Conservation (phyloP, 2,797 vertebrate species). For the Distichodus sexfasciatus region DNA sequence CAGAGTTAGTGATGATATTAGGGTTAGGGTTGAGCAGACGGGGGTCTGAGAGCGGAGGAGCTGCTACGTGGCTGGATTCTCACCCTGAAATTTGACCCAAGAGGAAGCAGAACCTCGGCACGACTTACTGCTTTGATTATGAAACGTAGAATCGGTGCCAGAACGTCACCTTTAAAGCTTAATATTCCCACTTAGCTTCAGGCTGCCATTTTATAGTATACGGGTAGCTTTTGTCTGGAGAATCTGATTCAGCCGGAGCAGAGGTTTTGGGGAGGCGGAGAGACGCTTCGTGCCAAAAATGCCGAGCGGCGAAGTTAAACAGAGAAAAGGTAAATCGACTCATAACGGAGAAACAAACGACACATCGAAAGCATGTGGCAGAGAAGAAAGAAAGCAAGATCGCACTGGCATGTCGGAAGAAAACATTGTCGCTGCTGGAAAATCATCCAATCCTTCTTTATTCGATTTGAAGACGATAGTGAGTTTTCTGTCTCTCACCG, state of each 20-base stretch:
- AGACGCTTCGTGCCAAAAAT: conserved; percentile 57
- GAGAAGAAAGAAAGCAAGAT: conserved; percentile 40
- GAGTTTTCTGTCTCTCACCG: conserved; percentile 61
- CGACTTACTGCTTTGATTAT: neutral
- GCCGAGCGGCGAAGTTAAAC: conserved; percentile 68
- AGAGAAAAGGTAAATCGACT: conserved; percentile 62
- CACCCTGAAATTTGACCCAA: no score
- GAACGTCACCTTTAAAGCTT: neutral
- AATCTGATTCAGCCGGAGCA: no score
- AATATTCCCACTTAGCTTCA: no score
- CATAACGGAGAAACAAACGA: conserved; percentile 47
- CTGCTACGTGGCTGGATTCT: conserved; percentile 24
- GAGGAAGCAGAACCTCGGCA: neutral
- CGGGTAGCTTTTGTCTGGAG: no score
- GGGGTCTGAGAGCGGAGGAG: neutral
- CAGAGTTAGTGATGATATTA: no score
- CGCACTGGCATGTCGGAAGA: conserved; percentile 17
- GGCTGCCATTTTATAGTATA: no score
- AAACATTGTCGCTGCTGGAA: conserved; percentile 6
- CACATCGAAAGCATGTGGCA: conserved; percentile 20
- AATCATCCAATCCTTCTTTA: neutral
- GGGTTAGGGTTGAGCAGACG: no score
- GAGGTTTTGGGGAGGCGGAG: no score
- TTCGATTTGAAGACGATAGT: conserved; percentile 58
- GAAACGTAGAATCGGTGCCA: neutral